phyloP scores from a whole-genome alignment of 1,140 invertebrate genomes.

The Bemisia tabaci region DNA sequence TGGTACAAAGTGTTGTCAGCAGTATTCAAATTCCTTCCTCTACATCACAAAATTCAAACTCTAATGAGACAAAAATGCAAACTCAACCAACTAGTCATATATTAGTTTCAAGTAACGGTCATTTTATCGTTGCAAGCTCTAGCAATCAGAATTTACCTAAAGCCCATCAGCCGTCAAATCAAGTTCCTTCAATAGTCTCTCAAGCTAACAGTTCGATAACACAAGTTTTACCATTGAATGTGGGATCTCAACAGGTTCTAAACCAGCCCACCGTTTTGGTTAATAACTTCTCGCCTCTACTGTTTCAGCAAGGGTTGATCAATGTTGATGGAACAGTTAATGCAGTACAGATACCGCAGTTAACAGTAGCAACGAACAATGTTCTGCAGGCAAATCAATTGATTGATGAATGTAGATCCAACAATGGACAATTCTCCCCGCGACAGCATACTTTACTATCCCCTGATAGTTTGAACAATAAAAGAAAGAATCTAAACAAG shows the following conservation, averaged over 20 bases:
- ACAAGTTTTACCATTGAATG: slow-evolving; percentile 36
- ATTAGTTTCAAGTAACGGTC: slow-evolving; percentile 54
- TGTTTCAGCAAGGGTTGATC: slow-evolving; percentile 54
- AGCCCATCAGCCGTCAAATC: slow-evolving; percentile 36
- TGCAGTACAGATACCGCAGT: slow-evolving; percentile 43
- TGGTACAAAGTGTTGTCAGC: slow-evolving; percentile 66
- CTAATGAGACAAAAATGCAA: slow-evolving; percentile 10
- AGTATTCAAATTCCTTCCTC: slow-evolving; percentile 44
- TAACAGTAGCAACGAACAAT: slow-evolving; percentile 35
- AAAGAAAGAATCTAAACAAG: slow-evolving; percentile 47
- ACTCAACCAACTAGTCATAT: slow-evolving; percentile 45
- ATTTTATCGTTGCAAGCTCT: slow-evolving; percentile 50
- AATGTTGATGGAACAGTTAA: slow-evolving; percentile 51
- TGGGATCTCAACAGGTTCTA: slow-evolving; percentile 43
- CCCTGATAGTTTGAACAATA: slow-evolving; percentile 44
- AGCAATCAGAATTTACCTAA: slow-evolving; percentile 24
- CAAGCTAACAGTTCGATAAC: slow-evolving; percentile 53
- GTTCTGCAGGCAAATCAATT: slow-evolving; percentile 19
- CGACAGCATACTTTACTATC: slow-evolving; percentile 42
- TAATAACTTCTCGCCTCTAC: slow-evolving; percentile 62
- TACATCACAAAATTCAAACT: slow-evolving; percentile 8
- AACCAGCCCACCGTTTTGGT: slow-evolving; percentile 66
- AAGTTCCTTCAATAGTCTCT: slow-evolving; percentile 49
- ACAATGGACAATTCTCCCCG: slow-evolving; percentile 18
- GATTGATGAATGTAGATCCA: slow-evolving; percentile 11